Conservation (phyloP, 2,888 invertebrate genomes). For the Agrochola macilenta region DNA sequence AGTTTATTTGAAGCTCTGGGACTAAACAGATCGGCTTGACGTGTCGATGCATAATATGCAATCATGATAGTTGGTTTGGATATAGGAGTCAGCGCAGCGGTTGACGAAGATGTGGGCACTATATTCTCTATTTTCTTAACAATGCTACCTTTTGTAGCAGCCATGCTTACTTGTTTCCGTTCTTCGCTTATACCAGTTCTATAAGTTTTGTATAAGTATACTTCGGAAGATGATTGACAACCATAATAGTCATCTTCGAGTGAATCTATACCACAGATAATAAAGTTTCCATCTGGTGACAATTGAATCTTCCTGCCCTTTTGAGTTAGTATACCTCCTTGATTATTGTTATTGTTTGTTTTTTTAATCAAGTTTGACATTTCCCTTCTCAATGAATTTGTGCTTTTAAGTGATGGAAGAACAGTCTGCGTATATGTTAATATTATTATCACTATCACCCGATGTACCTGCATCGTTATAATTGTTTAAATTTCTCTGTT, state of each 20-base stretch:
- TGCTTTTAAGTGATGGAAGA: not conserved
- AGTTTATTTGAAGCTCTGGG: not conserved
- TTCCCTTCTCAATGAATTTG: not conserved
- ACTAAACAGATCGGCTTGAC: not conserved
- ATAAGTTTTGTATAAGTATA: not conserved
- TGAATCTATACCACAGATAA: constrained; percentile 65
- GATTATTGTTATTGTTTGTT: not conserved
- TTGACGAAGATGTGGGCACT: not conserved
- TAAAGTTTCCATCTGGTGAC: constrained; percentile 25
- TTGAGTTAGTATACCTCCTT: constrained; percentile 1
- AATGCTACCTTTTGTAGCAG: not conserved
- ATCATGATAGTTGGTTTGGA: not conserved
- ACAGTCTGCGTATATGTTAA: constrained; percentile 3
- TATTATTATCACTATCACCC: constrained; percentile 35
- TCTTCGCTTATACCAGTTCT: not conserved
- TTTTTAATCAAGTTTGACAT: not conserved
- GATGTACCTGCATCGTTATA: constrained; percentile 33
- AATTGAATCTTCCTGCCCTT: constrained; percentile 27
- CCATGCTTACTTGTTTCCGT: not conserved
- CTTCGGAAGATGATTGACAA: constrained; percentile 36
- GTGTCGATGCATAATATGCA: not conserved
- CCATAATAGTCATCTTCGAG: constrained; percentile 68
- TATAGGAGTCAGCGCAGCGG: not conserved
- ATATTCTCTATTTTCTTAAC: not conserved
- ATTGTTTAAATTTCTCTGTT: constrained; percentile 29